Evolutionary conservation across 2,113 vertebrate genomes (phyloP).

Genomic region (Oostethus manadensis): DNA sequence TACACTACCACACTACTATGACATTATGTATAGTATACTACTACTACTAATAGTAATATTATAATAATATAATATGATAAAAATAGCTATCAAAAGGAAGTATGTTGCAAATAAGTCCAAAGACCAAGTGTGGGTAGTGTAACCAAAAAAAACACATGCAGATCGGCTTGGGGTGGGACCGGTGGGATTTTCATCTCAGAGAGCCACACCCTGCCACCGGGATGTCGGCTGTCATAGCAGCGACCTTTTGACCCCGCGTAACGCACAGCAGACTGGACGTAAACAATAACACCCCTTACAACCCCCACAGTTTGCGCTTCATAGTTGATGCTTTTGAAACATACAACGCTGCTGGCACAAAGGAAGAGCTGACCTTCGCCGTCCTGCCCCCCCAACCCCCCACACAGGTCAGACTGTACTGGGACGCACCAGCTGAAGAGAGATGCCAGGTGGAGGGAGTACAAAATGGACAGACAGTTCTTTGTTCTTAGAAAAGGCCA

Average conservation of each 20-base stretch:
- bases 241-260: conserved; percentile 48
- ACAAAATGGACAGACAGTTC: conserved; percentile 1
- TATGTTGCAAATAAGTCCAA: too few species aligned
- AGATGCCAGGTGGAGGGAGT: not conserved
- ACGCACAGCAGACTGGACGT: conserved; percentile 10
- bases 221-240: conserved; percentile 48
- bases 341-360: conserved; percentile 39
- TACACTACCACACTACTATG: too few species aligned
- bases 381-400: conserved; percentile 10
- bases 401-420: conserved; percentile 3
- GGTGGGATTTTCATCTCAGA: conserved; percentile 10
- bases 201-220: conserved; percentile 17
- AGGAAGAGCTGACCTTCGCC: conserved; percentile 52
- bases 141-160: conserved; percentile 19
- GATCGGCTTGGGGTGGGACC: conserved; percentile 9
- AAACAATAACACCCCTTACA: conserved; percentile 37
- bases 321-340: too few species aligned
- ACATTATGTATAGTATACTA: too few species aligned
- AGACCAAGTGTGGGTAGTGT: not conserved
- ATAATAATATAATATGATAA: too few species aligned
- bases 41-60: too few species aligned
- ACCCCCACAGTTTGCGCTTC: conserved; percentile 9
- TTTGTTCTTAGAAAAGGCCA: conserved; percentile 21
- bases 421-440: conserved; percentile 11
- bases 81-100: too few species aligned